phyloP scores from a whole-genome alignment of 1,140 invertebrate genomes.

The Leptoteleia sp. region DNA sequence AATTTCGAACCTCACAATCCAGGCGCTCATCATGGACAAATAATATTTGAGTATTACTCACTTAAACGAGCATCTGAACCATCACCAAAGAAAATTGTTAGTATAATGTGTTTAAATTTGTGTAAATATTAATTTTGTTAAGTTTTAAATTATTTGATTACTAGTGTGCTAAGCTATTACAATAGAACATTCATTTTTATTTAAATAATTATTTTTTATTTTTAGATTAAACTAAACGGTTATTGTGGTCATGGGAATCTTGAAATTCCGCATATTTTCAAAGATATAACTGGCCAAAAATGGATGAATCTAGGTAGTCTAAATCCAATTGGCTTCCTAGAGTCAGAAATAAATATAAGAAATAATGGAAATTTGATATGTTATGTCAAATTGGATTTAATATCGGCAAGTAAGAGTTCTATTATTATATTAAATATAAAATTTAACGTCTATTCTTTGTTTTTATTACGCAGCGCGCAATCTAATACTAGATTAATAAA shows the following conservation, averaged over 20 bases:
- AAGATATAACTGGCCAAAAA: slow-evolving; percentile 79
- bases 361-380: slow-evolving; percentile 79
- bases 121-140: neutral
- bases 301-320: slow-evolving; percentile 80
- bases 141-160: neutral
- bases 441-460: neutral
- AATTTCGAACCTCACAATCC: slow-evolving; percentile 76
- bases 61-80: slow-evolving; percentile 53
- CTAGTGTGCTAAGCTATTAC: no score
- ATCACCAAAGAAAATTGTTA: slow-evolving; percentile 52
- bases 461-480: no score
- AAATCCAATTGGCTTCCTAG: slow-evolving; percentile 70
- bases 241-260: slow-evolving; percentile 79
- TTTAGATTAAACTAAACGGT: slow-evolving; percentile 77
- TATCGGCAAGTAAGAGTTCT: slow-evolving; percentile 75
- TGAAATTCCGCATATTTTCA: slow-evolving; percentile 78
- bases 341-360: slow-evolving; percentile 75
- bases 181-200: no score
- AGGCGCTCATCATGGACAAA: slow-evolving; percentile 77
- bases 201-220: neutral
- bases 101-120: no score
- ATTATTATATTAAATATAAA: neutral
- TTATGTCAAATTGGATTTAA: slow-evolving; percentile 77
- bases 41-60: slow-evolving; percentile 79
- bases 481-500: no score